Evolutionary conservation across 2,888 invertebrate genomes (phyloP), one percentile per base, ranked within the genome.

Genomic region (Criorhina ranunculi): DNA sequence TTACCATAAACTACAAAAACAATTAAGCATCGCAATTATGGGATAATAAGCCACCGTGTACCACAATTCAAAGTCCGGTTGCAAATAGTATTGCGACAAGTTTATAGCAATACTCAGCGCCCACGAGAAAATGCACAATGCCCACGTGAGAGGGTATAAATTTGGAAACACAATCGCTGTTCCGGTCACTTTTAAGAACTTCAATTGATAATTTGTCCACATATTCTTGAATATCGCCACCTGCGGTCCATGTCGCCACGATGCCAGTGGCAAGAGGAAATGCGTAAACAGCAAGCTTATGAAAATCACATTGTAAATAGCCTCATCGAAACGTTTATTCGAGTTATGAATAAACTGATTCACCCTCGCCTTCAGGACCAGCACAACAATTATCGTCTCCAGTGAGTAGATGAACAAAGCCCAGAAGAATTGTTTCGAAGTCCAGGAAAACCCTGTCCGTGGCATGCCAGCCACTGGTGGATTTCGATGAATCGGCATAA

Each of bases 151-250:
- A 0, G 92, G 90, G 85, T 94, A 93, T 1, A 95, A 91, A 87
- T 94, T 95, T 0, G 94, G 94, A 88, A 95, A 95, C 2, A 95
- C 93, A 37, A 95, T 94, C 0, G 94, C 93, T 0, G 93, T 93
- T 0, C 95, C 91, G 1, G 91, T 91, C 0, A 91, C 91, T 82
- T 90, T 89, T 17, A 89, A 88, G 86, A 90, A 91, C 76, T 91
- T 90, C 89, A 95, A 94, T 92, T 95, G 95, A 91, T 95, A 95
- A 90, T 94, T 94, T 0, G 95, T 95, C 95, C 95, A 95, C 95
- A 95, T 95, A 88, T 95, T 95, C 90, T 95, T 95, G 87, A 95
- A 95, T 87, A 94, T 94, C 0, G 95, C 95, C 31, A 95, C 95
- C 90, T 95, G 94, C 0, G 91, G 90, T 0, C 95, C 95, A 88